A percentile compares a stretch with the other conserved stretches of the same genome.
phyloP scores from a whole-genome alignment of 2,888 invertebrate genomes.

The Apantesis nais region DNA sequence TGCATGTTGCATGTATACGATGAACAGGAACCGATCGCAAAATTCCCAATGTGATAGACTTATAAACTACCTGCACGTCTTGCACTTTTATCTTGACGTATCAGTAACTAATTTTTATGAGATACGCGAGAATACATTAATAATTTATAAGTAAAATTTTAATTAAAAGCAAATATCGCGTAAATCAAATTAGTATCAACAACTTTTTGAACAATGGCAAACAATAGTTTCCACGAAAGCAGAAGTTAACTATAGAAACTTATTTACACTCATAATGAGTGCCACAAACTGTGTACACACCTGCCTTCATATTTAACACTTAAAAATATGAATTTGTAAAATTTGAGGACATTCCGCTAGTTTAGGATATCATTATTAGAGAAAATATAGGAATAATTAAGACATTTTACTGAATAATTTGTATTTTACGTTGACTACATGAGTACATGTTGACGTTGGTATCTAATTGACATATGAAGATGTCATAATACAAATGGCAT shows the following conservation, averaged over 20 bases:
- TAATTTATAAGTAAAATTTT: not conserved
- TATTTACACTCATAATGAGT: not conserved
- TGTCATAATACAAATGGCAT: not conserved
- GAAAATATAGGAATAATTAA: not conserved
- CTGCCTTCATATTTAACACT: slow-evolving; percentile 7
- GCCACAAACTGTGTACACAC: not conserved
- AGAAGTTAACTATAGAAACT: not conserved
- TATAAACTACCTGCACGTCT: too few relatives aligned
- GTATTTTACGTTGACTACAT: not conserved
- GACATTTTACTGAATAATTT: not conserved
- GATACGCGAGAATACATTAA: not conserved
- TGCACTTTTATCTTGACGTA: too few relatives aligned
- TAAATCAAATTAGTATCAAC: not conserved
- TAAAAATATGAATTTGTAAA: not conserved
- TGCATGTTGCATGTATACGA: too few relatives aligned
- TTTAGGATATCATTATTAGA: not conserved
- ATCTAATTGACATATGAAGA: not conserved
- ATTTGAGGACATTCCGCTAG: not conserved
- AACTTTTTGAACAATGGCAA: not conserved
- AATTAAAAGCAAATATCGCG: not conserved
- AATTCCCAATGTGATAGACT: too few relatives aligned
- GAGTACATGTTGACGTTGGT: not conserved
- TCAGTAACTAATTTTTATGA: too few relatives aligned
- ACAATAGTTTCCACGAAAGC: not conserved
- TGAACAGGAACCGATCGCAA: not conserved